Conservation (phyloP, 2,113 vertebrate species). For the Gambusia holbrooki region DNA sequence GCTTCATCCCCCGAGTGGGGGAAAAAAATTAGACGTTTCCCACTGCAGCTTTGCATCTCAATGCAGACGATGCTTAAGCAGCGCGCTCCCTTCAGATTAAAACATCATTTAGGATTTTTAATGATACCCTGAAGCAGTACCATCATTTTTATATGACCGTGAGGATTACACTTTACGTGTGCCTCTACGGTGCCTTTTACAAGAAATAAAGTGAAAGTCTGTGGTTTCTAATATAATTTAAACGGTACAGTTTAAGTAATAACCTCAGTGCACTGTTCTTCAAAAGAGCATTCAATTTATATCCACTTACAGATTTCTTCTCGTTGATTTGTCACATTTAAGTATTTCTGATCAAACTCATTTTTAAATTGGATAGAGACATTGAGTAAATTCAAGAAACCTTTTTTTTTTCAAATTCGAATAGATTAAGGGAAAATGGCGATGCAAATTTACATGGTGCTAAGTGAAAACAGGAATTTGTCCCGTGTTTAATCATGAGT, state of each 20-base stretch:
- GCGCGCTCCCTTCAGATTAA: conserved; percentile 54
- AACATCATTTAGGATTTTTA: conserved; percentile 64
- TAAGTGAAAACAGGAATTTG: not conserved
- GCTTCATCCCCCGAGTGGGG: conserved; percentile 38
- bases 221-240: too few species aligned
- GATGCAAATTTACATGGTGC: not conserved
- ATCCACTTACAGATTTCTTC: not conserved
- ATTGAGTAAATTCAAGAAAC: not conserved
- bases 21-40: conserved; percentile 10
- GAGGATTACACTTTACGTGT: conserved; percentile 27
- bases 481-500: not conserved
- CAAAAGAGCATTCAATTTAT: not conserved
- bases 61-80: conserved; percentile 30
- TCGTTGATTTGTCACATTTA: not conserved
- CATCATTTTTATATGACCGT: conserved; percentile 21
- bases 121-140: conserved; percentile 40
- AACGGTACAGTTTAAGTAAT: too few species aligned
- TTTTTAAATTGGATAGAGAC: not conserved
- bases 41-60: conserved; percentile 71
- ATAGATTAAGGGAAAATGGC: too few species aligned
- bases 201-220: not conserved
- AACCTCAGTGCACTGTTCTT: not conserved
- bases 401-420: not conserved
- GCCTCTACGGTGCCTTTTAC: not conserved
- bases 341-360: not conserved